Percentiles rank a stretch among this genome's conserved stretches.
These are phyloP conservation scores for Rostratula benghalensis DNA, from an alignment of 2,113 vertebrate genomes.

Conservation along the genomic window DNA sequence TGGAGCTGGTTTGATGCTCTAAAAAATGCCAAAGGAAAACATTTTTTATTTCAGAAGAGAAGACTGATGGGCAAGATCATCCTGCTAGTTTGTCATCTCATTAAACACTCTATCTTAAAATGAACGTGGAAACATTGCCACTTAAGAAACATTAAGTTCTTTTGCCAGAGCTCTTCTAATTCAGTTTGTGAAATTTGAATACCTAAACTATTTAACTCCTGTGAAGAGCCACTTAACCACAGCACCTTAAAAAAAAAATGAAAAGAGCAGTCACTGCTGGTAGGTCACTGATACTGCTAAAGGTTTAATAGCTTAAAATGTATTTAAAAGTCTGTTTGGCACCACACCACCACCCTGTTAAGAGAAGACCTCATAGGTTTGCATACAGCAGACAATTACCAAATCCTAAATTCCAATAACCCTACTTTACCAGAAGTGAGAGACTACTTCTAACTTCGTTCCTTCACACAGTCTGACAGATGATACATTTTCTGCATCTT, in stretches of 20 bases:
- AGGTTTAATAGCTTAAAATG: neutral
- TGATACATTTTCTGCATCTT: neutral
- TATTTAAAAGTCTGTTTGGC: neutral
- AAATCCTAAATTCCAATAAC: neutral
- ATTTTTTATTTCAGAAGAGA: neutral
- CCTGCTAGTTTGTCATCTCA: neutral
- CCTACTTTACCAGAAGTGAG: neutral
- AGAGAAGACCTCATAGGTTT: neutral
- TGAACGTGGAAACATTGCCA: neutral
- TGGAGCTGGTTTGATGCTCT: constrained; percentile 73
- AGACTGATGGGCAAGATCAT: neutral
- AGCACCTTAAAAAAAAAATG: neutral
- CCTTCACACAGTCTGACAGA: neutral
- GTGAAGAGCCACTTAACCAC: neutral
- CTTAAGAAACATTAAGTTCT: neutral
- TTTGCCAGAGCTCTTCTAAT: neutral
- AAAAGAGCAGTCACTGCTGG: neutral
- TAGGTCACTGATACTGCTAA: neutral
- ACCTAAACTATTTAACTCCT: neutral
- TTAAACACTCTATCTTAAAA: neutral
- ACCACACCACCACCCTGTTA: neutral
- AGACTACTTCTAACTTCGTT: neutral
- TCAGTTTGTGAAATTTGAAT: neutral
- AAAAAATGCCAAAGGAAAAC: neutral
- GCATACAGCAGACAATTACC: neutral